phyloP scores from a whole-genome alignment of 2,888 invertebrate species.

The Agrilus cyanescens region DNA sequence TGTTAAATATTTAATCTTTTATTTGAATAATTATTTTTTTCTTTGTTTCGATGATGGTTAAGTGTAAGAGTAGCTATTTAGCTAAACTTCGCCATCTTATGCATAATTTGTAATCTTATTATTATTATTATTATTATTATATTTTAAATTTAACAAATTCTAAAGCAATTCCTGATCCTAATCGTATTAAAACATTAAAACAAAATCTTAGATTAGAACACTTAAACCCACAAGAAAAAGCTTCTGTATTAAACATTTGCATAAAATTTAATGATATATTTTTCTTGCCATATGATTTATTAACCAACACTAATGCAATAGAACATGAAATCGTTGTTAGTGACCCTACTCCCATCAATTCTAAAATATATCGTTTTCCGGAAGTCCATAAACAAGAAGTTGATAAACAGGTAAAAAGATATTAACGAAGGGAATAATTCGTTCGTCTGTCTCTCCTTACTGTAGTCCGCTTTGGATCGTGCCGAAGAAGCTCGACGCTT shows the following conservation, averaged over 20 bases:
- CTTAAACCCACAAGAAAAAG: slow-evolving; percentile 20
- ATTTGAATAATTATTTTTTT: too few relatives aligned
- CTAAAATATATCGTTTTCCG: slow-evolving; percentile 21
- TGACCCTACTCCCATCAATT: slow-evolving; percentile 14
- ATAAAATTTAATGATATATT: slow-evolving; percentile 20
- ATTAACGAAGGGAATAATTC: slow-evolving; percentile 19
- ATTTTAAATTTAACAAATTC: too few relatives aligned
- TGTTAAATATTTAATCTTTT: too few relatives aligned
- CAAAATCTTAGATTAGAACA: slow-evolving; percentile 9
- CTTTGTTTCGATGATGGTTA: too few relatives aligned
- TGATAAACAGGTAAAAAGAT: slow-evolving; percentile 20
- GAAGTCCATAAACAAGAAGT: slow-evolving; percentile 24
- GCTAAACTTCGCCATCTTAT: too few relatives aligned
- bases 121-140: too few relatives aligned
- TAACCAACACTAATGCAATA: slow-evolving; percentile 16
- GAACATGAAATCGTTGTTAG: slow-evolving; percentile 18
- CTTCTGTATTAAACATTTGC: slow-evolving; percentile 16
- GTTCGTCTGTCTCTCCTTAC: slow-evolving; percentile 16
- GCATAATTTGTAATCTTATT: too few relatives aligned
- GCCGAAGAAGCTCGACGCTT: slow-evolving; percentile 21
- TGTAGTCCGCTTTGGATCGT: slow-evolving; percentile 18
- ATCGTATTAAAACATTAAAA: neutral
- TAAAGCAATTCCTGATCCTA: too few relatives aligned
- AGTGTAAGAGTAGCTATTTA: too few relatives aligned
- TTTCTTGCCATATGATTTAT: slow-evolving; percentile 15